Evolutionary conservation across 1,140 invertebrate genomes (phyloP), one percentile per base, ranked within the genome.

Genomic region (Brachionus rubens): DNA sequence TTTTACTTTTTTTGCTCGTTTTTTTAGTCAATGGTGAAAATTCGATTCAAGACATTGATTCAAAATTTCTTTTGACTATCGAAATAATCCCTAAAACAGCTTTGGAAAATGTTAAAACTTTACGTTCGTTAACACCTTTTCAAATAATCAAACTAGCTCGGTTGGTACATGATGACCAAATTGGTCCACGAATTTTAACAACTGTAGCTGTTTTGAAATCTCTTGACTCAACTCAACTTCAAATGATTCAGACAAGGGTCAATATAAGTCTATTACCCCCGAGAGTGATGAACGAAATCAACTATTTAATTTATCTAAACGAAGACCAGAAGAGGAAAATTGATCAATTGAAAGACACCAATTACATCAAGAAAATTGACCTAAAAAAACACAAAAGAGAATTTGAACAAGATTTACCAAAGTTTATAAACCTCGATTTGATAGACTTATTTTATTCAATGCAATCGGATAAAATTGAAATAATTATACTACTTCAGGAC

Each of bases 361-460:
- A 56, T 56, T 56, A 56, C 30, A 28, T 56, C 14, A 26, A 24
- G 14, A 30, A 10, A 14, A 28, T 28, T 56, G 52, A 56, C n/a
- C 4, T 28, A 16, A 56, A 14, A 7, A 26, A 36, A 56, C 14
- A 28, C 10, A 56, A 14, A 4, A 3, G 33, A 36, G 33, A 5
- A 5, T 5, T 5, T 5, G n/a, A 30, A 24, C 52, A 33, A 56
- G 52, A 26, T 56, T 28, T 33, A 5, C 19, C 7, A n/a, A n/a
- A n/a, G 10, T 9, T 3, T 56, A 28, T 56, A 56, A 56, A 0
- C 10, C 26, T 14, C 26, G 52, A 56, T n/a, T 28, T 28, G 14
- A 56, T 56, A 14, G 5, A 56, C 30, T 33, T 56, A 56, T 33
- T 56, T 30, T 30, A 56, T 56, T 28, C n/a, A 28, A 56, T 56